Conservation (phyloP, 1,140 invertebrate species). For the Heliconius congener region DNA sequence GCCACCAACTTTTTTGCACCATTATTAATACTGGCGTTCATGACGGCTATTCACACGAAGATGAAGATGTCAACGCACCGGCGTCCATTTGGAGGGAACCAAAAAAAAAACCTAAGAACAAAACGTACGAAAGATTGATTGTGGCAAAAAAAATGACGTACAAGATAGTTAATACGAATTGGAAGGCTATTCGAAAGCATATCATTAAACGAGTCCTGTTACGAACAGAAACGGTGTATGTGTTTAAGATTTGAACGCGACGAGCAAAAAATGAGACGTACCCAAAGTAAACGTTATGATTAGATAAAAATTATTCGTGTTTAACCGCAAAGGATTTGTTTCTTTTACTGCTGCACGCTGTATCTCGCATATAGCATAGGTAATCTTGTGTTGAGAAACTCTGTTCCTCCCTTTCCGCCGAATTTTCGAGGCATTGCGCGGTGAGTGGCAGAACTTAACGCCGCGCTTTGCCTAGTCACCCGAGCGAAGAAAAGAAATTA, state of each 20-base stretch:
- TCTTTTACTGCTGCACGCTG: too few relatives aligned
- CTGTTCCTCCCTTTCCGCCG: too few relatives aligned
- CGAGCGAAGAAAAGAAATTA: too few relatives aligned
- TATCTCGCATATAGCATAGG: too few relatives aligned
- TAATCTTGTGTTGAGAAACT: too few relatives aligned
- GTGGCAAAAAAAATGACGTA: conserved; percentile 56
- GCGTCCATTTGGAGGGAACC: conserved; percentile 11
- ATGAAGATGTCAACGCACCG: conserved; percentile 46
- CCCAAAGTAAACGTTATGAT: conserved; percentile 41
- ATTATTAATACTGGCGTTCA: conserved; percentile 8
- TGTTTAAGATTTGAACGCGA: conserved; percentile 43
- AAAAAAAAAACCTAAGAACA: conserved; percentile 40
- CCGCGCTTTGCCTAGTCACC: too few relatives aligned
- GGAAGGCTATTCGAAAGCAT: conserved; percentile 65
- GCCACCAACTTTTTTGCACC: not conserved
- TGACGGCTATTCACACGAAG: conserved; percentile 24
- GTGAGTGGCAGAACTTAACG: too few relatives aligned
- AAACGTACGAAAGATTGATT: conserved; percentile 54
- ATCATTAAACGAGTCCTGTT: conserved; percentile 65
- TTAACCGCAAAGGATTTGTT: conserved; percentile 13
- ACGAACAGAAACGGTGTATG: conserved; percentile 52
- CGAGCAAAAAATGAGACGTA: conserved; percentile 32
- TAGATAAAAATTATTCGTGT: conserved; percentile 43
- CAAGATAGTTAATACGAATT: conserved; percentile 58
- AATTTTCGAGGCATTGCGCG: too few relatives aligned